Conservation (phyloP, 2,797 vertebrate species). For the Melanotaenia trifasciata region DNA sequence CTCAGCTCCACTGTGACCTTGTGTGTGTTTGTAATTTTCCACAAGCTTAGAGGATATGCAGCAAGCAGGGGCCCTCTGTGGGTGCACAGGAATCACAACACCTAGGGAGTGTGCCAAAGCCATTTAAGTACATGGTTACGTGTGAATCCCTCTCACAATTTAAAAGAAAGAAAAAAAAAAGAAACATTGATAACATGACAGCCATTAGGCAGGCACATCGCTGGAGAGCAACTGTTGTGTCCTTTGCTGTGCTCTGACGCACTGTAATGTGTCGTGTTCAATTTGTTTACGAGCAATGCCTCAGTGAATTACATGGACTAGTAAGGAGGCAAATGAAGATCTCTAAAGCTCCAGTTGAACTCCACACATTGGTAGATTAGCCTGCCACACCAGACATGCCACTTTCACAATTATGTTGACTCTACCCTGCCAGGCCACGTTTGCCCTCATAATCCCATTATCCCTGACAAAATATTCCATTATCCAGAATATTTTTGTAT, state of each 20-base stretch:
- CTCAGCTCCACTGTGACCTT: constrained; percentile 78
- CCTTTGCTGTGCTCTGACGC: constrained; percentile 52
- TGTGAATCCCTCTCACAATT: constrained; percentile 25
- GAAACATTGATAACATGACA: constrained; percentile 57
- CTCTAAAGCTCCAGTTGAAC: constrained; percentile 53
- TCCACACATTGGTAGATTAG: constrained; percentile 62
- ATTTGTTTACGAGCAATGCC: constrained; percentile 58
- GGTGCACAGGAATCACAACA: constrained; percentile 60
- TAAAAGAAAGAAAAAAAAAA: constrained; percentile 14
- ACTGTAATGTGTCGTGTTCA: constrained; percentile 65
- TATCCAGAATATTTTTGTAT: constrained; percentile 58
- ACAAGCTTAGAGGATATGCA: constrained; percentile 77
- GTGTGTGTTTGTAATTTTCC: constrained; percentile 82
- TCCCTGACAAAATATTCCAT: constrained; percentile 68
- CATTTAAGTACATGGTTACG: constrained; percentile 33
- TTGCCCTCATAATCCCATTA: constrained; percentile 71
- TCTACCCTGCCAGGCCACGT: constrained; percentile 50
- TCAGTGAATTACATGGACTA: constrained; percentile 63
- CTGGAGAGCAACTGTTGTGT: constrained; percentile 50
- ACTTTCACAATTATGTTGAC: constrained; percentile 62
- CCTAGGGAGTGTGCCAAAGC: constrained; percentile 58
- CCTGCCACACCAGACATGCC: constrained; percentile 50
- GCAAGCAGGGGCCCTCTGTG: constrained; percentile 60
- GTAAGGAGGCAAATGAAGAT: constrained; percentile 21
- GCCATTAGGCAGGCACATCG: constrained; percentile 50